A percentile compares a stretch with the other conserved stretches of the same genome.
Evolutionary conservation across 2,797 vertebrate genomes (phyloP).

Genomic region (Chiloscyllium punctatum): DNA sequence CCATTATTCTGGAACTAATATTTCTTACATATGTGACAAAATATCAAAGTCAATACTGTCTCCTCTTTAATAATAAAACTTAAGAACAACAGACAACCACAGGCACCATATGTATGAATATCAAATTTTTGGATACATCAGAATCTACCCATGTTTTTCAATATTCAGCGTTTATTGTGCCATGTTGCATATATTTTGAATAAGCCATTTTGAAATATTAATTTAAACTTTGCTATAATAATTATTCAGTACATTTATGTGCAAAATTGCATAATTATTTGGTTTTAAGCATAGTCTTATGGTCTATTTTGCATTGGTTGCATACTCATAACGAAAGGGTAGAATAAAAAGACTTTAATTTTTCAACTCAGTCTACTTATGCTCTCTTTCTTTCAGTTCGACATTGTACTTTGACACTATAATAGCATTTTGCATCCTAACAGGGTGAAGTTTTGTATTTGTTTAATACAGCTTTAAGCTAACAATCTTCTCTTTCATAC

Average conservation of each 20-base stretch:
- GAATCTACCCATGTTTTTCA: neutral
- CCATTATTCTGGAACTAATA: neutral
- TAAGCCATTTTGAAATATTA: neutral
- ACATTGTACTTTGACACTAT: neutral
- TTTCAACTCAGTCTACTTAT: neutral
- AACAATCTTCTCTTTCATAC: constrained; percentile 15
- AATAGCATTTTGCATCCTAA: neutral
- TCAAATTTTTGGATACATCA: neutral
- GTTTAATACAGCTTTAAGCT: constrained; percentile 26
- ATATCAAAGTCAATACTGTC: neutral
- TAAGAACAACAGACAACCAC: neutral
- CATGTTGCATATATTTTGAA: neutral
- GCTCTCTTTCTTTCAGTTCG: neutral
- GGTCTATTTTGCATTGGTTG: neutral
- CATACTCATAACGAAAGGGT: neutral
- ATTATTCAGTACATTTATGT: neutral
- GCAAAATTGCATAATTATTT: neutral
- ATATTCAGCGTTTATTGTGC: neutral
- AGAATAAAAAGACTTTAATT: neutral
- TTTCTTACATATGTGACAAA: constrained; percentile 8
- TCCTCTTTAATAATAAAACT: neutral
- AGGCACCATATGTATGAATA: neutral
- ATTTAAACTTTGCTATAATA: neutral
- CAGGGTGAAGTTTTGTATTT: constrained; percentile 26
- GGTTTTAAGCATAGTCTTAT: neutral